Percentiles rank a stretch among this genome's conserved stretches.
Evolutionary conservation across 1,140 invertebrate species (phyloP).

Genomic region (Meloidogyne hapla): DNA sequence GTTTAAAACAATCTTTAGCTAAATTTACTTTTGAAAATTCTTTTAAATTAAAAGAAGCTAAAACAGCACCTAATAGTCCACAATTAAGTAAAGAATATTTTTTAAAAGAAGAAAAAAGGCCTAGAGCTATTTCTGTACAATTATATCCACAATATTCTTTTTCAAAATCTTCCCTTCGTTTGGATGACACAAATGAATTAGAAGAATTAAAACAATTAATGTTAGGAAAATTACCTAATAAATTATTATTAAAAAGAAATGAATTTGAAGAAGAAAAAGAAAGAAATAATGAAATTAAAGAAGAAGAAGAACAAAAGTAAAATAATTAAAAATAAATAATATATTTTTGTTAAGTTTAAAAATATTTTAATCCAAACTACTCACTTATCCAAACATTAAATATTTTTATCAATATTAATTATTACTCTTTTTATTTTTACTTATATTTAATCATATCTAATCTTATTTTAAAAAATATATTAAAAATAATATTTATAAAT

Average conservation of each 20-base stretch:
- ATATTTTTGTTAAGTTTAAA: no score
- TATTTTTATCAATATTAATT: no score
- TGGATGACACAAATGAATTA: conserved; percentile 1
- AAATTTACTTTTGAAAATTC: not conserved
- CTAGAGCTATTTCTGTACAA: not conserved
- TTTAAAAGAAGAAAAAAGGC: not conserved
- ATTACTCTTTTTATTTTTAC: no score
- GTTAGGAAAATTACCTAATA: not conserved
- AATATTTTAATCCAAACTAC: no score
- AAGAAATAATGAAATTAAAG: conserved; percentile 1
- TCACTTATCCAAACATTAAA: no score
- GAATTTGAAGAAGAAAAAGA: not conserved
- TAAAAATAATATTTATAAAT: no score
- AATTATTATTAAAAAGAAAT: not conserved
- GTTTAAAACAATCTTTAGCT: conserved; percentile 6
- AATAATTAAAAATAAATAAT: no score
- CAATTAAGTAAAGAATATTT: not conserved
- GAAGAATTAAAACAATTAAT: conserved; percentile 5
- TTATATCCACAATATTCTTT: not conserved
- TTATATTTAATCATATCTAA: no score
- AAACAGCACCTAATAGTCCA: not conserved
- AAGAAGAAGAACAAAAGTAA: not conserved
- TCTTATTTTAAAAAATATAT: no score
- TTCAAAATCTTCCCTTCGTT: not conserved
- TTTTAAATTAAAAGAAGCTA: not conserved